Evolutionary conservation across 2,888 invertebrate species (phyloP), one percentile per base, ranked within the genome.

Genomic region (Rhingia campestris): DNA sequence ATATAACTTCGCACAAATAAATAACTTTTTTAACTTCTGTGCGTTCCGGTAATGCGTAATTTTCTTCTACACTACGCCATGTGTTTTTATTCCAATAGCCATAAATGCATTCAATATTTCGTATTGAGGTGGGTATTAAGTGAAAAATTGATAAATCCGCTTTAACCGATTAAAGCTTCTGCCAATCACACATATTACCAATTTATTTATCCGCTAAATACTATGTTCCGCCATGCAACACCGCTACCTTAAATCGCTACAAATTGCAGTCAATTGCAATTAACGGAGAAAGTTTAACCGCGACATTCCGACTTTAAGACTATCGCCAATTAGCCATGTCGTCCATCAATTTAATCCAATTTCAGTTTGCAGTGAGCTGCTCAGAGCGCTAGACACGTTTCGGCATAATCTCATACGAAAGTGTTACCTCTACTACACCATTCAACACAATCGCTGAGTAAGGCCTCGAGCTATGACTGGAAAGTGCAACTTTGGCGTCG

Each of bases 281-380:
- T 70, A 64, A 66, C n/a, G 41, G 79, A 75, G 84, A 84, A 84
- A 84, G 84, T 79, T 66, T 51, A 51, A 51, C 49, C 53, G 32
- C 59, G 58, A 66, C 84, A 79, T 84, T 79, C 69, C 70, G 12
- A 61, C 53, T 79, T 70, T 49, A 47, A 74, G 69, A 54, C 80
- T 30, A 80, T 75, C 53, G 66, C 74, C 74, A 84, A 84, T 84
- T 80, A 84, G 70, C 70, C 66, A 70, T 66, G 80, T 66, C 54
- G 69, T 75, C 74, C 66, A 84, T 84, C 79, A 84, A 66, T 74
- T 74, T 63, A 58, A 35, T 84, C 79, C 79, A 84, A 74, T 77
- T 77, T 63, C 49, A 64, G 59, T 53, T 77, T 74, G 63, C 41
- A 64, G 59, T 53, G 41, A 72, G 32, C 59, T 49, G 39, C 72